Evolutionary conservation across 2,113 vertebrate genomes (phyloP).

Genomic region (Neolamprologus toae): DNA sequence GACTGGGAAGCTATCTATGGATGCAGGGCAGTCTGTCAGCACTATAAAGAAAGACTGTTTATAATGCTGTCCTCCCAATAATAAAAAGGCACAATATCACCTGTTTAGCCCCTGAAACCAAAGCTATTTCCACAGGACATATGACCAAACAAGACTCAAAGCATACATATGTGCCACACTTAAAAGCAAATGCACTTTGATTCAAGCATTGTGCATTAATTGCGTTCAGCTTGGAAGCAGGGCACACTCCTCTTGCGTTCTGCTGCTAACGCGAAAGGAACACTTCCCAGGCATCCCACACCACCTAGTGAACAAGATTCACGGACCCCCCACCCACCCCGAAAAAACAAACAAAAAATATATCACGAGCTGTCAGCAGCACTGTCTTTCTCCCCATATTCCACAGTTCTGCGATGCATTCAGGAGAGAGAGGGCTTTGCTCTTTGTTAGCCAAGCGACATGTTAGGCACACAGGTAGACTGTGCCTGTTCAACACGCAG

Average conservation of each 20-base stretch:
- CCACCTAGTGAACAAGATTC: conserved; percentile 46
- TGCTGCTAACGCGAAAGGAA: background rate
- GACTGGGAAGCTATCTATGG: background rate
- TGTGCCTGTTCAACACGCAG: background rate
- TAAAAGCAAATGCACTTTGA: background rate
- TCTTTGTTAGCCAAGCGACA: background rate
- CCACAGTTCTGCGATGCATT: background rate
- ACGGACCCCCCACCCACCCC: background rate
- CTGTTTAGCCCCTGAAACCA: background rate
- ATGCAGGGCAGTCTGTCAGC: background rate
- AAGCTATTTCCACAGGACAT: background rate
- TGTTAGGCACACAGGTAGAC: background rate
- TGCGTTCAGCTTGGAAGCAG: background rate
- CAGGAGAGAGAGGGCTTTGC: background rate
- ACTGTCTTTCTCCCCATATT: background rate
- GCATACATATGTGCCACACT: background rate
- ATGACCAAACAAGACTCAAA: background rate
- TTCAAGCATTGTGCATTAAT: background rate
- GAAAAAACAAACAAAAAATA: background rate
- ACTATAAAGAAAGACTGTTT: background rate
- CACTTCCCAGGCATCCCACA: conserved; percentile 43
- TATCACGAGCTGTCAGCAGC: conserved; percentile 13
- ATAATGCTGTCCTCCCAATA: background rate
- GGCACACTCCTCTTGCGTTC: background rate
- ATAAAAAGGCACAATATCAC: background rate